phyloP scores from a whole-genome alignment of 2,797 vertebrate species.

The Poeciliopsis infans region DNA sequence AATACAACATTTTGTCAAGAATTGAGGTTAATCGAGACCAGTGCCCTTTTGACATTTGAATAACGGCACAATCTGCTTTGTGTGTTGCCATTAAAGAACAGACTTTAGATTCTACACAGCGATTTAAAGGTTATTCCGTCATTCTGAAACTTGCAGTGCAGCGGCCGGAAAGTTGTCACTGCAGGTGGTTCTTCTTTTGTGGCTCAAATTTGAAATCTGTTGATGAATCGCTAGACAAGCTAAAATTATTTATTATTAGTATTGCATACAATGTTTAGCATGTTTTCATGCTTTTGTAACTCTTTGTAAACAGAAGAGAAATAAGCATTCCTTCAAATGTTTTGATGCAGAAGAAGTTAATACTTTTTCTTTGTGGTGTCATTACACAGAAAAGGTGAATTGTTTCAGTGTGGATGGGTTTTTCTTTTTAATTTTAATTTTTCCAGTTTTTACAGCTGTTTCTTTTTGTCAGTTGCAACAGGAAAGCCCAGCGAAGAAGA shows the following conservation, averaged over 20 bases:
- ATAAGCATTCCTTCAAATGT: not conserved
- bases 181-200: conserved; percentile 2
- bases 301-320: not conserved
- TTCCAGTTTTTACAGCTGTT: not conserved
- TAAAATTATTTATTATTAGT: not conserved
- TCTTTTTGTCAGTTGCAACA: conserved; percentile 83
- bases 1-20: not conserved
- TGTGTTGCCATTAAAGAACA: not conserved
- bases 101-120: not conserved
- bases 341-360: not conserved
- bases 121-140: not conserved
- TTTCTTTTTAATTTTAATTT: not conserved
- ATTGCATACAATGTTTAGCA: not conserved
- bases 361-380: not conserved
- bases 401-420: not conserved
- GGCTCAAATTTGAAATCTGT: not conserved
- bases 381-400: not conserved
- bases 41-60: not conserved
- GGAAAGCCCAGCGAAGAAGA: conserved; percentile 91
- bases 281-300: not conserved
- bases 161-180: not conserved
- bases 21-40: not conserved
- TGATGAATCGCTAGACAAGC: not conserved
- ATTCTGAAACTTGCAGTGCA: not conserved
- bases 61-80: not conserved